phyloP scores from a whole-genome alignment of 2,113 vertebrate genomes.

The Chionodraco myersi region DNA sequence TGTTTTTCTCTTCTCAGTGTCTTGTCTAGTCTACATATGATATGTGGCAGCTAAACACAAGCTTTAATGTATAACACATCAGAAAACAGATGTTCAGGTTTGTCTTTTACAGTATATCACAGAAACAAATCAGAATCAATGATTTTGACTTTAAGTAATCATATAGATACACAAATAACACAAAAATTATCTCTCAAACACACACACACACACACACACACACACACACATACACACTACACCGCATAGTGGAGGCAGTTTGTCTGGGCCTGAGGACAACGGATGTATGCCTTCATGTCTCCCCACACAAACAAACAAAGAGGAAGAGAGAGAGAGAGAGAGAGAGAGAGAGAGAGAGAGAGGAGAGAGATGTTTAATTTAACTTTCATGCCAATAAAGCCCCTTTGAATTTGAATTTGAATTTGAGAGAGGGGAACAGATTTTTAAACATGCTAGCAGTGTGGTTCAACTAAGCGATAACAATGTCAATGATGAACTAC shows the following conservation, averaged over 20 bases:
- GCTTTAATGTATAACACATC: constrained; percentile 11
- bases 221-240: background rate
- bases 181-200: background rate
- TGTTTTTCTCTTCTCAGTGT: background rate
- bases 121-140: background rate
- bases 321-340: background rate
- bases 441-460: too few species aligned
- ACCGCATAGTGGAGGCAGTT: constrained; percentile 20
- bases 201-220: background rate
- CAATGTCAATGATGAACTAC: too few species aligned
- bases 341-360: background rate
- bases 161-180: too few species aligned
- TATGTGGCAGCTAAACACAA: constrained; percentile 3
- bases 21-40: background rate
- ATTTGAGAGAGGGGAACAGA: too few species aligned
- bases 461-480: too few species aligned
- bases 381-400: too few species aligned
- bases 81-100: background rate
- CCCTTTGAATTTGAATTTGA: too few species aligned
- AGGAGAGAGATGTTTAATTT: too few species aligned
- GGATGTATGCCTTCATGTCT: constrained; percentile 33
- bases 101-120: background rate
- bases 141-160: too few species aligned
- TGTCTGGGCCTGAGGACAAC: constrained; percentile 44
- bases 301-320: constrained; percentile 19